Base-by-base conservation (phyloP, 92 coral and sea anemone genomes). In the Phenganax stokvisi region DNA sequence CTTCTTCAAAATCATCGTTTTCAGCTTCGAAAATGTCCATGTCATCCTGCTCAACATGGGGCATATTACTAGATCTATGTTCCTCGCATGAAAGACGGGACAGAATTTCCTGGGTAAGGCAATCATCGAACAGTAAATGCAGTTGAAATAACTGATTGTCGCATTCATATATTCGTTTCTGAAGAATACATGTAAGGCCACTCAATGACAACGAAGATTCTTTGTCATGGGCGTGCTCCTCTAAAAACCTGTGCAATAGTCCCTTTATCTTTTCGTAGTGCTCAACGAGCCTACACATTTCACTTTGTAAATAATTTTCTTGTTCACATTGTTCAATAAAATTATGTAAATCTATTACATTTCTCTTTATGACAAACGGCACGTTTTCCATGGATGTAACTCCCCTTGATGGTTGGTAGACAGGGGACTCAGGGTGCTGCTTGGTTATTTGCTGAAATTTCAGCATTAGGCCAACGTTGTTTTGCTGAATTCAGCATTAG, bases 271-370 rank as follows among this genome's bases (percentile, higher is more conserved):
- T 68, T 68, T 28, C 20, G 61, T 53, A 20, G 51, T 73, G 29
- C 17, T 73, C 13, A 11, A 73, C 15, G 27, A 52, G 44, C 37
- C 61, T 15, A n/a, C 44, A 28, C 77, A 72, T 73, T 73, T 73
- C 77, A 7, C 9, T 0, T 25, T 73, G 10, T 12, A 73, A 20
- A 37, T 51, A 73, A 25, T 12, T 27, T n/a, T 73, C 77, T 51
- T 73, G 31, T 73, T 73, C 51, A 56, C 77, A 73, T 73, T 59
- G 37, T 73, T 73, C 77, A 8, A 47, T 20, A 17, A 73, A 47
- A 16, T 73, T 51, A 30, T 73, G 61, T 16, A 73, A 47, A 54
- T 73, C 77, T 7, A 73, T 73, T 13, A 56, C 54, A 16, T 25
- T 51, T 52, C 77, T 11, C 3, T 72, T 72, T 51, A 72, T 28